Evolutionary conservation across 2,888 invertebrate species (phyloP), one percentile per base, ranked within the genome.

Genomic region (Heteromyza rotundicornis): DNA sequence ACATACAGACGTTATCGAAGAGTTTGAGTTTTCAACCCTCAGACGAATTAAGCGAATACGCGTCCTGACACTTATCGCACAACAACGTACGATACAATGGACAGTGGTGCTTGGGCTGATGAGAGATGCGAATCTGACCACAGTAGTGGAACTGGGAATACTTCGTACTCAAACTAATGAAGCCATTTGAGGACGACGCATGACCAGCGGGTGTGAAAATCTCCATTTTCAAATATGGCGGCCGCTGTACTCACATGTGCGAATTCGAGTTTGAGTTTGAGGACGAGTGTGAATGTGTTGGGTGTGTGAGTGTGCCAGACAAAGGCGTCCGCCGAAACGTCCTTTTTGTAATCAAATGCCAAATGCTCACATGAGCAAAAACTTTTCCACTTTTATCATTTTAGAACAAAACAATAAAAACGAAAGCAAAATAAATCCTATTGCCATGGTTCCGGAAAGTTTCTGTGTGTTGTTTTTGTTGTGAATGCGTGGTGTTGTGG

Each of bases 361-460:
- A 24, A 54, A 49, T 54, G 52, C 44, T 59, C 51, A 24, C 44
- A 40, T 58, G 55, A 62, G 40, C 54, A 57, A 49, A 61, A 63
- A 57, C 24, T 60, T 40, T 40, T 51, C 23, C 49, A 59, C 61
- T 62, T 61, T 62, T 63, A 63, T 63, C 63, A 65, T 66, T 62
- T 59, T 55, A 47, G 51, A 59, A 63, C 22, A 56, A 62, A 64
- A 58, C 67, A 66, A 65, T 61, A 58, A 67, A 71, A 64, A 50
- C 63, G 56, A 57, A 66, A 64, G 66, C 62, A 63, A 71, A 72
- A 68, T 64, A 65, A 51, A 59, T 54, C 35, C 62, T 57, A 65
- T 62, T 64, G 68, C 64, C 66, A 61, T 63, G 64, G 63, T 60
- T 57, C 63, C 57, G 58, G 16, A 59, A 63, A 68, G 47, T 63